Evolutionary conservation across 2,113 vertebrate species (phyloP).

Genomic region (Mungos mungo): DNA sequence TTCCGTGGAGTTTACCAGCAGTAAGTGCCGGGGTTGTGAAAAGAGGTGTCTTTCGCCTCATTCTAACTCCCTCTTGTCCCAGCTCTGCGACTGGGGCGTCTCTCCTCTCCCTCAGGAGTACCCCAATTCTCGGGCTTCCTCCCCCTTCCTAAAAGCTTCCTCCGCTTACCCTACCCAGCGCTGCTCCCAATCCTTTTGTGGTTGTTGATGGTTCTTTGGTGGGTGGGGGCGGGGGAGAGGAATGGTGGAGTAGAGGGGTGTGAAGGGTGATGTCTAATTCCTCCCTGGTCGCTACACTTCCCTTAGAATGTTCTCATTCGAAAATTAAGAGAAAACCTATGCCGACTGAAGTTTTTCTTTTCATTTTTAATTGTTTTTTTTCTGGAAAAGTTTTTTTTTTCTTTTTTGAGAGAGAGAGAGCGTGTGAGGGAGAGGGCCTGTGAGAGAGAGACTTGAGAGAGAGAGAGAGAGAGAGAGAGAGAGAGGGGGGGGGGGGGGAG

Average conservation of each 20-base stretch:
- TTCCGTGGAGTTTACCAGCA: fast-evolving
- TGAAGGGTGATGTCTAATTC: neutral
- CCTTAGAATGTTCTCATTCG: neutral
- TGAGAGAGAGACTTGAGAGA: too few species aligned
- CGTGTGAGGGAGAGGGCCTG: too few species aligned
- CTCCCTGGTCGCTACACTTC: neutral
- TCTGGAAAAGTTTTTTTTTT: neutral
- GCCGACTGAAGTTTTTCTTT: neutral
- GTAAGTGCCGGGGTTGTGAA: neutral
- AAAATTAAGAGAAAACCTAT: neutral
- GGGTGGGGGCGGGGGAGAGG: fast-evolving
- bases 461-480: too few species aligned
- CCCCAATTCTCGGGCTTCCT: neutral
- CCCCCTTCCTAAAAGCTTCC: neutral
- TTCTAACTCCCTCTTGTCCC: neutral
- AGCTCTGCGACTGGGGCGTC: neutral
- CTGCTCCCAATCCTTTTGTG: neutral
- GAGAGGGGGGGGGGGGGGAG: too few species aligned
- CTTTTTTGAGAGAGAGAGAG: neutral
- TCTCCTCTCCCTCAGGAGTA: neutral
- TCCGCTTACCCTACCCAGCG: neutral
- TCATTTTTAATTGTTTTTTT: neutral
- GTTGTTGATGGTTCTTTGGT: neutral
- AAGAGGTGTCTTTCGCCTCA: neutral
- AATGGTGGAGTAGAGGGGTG: fast-evolving